phyloP scores from a whole-genome alignment of 2,113 vertebrate species.

The Cinclus mexicanus region DNA sequence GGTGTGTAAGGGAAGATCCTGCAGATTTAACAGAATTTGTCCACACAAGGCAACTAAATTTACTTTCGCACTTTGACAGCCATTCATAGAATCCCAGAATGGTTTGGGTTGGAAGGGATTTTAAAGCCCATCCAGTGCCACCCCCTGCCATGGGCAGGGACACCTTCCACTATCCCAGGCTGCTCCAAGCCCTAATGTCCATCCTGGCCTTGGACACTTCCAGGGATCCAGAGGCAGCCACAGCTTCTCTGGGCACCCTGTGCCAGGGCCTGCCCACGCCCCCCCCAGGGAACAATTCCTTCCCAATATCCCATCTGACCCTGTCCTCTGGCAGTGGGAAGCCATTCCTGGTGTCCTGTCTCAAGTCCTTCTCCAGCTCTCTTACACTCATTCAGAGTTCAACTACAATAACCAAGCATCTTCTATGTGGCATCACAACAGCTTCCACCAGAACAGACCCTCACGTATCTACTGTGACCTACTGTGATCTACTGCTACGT shows the following conservation, averaged over 20 bases:
- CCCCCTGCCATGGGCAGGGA: neutral
- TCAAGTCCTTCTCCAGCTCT: neutral
- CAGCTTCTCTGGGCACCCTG: neutral
- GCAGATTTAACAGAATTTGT: neutral
- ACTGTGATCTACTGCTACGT: no score
- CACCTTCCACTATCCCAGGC: neutral
- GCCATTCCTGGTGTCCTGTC: neutral
- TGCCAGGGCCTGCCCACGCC: neutral
- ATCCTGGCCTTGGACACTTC: neutral
- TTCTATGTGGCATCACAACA: neutral
- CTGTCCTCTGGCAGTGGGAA: neutral
- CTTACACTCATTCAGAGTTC: neutral
- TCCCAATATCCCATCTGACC: fast-evolving
- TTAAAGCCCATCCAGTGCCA: fast-evolving
- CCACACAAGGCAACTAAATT: neutral
- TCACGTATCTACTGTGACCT: neutral
- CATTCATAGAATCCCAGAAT: neutral
- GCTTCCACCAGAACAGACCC: neutral
- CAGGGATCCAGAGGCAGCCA: neutral
- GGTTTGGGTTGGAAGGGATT: neutral
- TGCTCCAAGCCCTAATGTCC: neutral
- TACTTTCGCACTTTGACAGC: neutral
- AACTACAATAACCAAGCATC: neutral
- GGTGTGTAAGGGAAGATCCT: neutral
- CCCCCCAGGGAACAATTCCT: neutral